Evolutionary conservation across 1,140 invertebrate species (phyloP).

Genomic region (Halictus rubicundus): DNA sequence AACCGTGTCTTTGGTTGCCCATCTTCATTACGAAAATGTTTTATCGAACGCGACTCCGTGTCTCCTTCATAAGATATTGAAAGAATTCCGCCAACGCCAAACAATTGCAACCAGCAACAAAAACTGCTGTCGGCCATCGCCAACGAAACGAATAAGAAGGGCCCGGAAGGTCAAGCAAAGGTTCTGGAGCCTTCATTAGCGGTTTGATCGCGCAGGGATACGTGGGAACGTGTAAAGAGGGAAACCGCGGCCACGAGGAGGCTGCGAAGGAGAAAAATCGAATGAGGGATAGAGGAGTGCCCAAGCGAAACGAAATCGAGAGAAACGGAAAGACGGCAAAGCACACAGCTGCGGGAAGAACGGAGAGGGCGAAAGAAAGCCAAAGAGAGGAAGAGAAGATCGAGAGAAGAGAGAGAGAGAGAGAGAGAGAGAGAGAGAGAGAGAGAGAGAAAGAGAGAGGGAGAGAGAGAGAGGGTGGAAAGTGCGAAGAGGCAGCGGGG

Average conservation of each 20-base stretch:
- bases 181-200: slow-evolving; percentile 46
- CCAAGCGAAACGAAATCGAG: slow-evolving; percentile 17
- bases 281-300: slow-evolving; percentile 4
- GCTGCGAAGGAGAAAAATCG: slow-evolving; percentile 2
- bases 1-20: no score
- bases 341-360: background rate
- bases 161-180: background rate
- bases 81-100: no score
- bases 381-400: slow-evolving; percentile 48
- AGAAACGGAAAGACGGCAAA: slow-evolving; percentile 40
- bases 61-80: no score
- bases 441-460: slow-evolving; percentile 16
- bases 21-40: no score
- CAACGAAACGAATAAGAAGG: no score
- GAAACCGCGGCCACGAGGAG: background rate
- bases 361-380: slow-evolving; percentile 19
- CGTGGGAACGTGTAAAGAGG: slow-evolving; percentile 47
- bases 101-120: no score
- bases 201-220: slow-evolving; percentile 66
- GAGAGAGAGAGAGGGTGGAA: slow-evolving; percentile 39
- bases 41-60: no score
- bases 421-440: slow-evolving; percentile 34
- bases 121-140: no score
- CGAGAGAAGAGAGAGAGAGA: slow-evolving; percentile 40
- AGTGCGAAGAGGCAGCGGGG: slow-evolving; percentile 69